A percentile compares a stretch with the other conserved stretches of the same genome.
These are phyloP conservation scores for Danio kyathit DNA, from an alignment of 2,797 vertebrate genomes.

Conservation along the genomic window DNA sequence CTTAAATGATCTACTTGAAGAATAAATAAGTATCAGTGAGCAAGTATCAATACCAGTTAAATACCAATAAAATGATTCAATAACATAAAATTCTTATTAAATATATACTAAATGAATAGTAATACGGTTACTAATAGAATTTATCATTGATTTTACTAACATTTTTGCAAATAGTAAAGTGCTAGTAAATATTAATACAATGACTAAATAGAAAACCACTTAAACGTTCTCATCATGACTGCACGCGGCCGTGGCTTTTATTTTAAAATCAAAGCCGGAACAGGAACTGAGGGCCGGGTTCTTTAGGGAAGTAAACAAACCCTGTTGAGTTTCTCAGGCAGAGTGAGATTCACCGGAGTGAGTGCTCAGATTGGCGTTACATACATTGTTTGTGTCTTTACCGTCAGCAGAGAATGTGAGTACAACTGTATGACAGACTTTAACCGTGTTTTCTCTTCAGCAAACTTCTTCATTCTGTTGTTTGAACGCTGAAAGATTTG, in stretches of 20 bases:
- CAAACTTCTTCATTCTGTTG: neutral
- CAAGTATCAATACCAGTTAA: no score
- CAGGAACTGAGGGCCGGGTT: neutral
- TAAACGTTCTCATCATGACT: no score
- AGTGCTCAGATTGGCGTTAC: neutral
- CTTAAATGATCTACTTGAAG: no score
- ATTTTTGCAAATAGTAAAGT: no score
- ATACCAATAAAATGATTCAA: no score
- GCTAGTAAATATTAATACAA: no score
- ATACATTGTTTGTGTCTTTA: neutral
- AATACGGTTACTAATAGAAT: no score
- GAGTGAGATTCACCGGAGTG: neutral
- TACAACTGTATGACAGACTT: neutral
- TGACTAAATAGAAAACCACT: no score
- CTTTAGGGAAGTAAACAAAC: conserved; percentile 41
- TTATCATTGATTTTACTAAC: no score
- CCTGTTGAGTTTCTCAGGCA: neutral
- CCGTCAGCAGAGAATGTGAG: conserved; percentile 28
- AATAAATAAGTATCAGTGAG: no score
- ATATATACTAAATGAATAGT: no score
- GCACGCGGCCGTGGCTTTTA: neutral
- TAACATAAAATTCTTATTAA: no score
- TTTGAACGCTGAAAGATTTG: neutral
- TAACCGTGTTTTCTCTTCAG: neutral
- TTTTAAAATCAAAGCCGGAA: conserved; percentile 7